Base-by-base conservation (phyloP, 1,140 invertebrate species). In the Dendrolimus punctatus region DNA sequence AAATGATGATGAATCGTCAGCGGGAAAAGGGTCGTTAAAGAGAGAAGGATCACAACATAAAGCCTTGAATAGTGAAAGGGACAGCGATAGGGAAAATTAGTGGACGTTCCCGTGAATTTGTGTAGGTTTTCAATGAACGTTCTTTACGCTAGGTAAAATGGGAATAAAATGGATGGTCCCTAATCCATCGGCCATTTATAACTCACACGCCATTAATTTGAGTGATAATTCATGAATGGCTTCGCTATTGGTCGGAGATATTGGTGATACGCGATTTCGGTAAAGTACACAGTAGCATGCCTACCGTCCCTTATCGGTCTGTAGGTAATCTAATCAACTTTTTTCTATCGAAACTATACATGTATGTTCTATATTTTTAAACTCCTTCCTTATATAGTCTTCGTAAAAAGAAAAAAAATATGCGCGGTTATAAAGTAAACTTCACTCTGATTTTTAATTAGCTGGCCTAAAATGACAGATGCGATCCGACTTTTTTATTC, bases 151-250 rank as follows among this genome's bases (percentile, higher is more conserved):
- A 81, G 80, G 78, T 82, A 85, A 84, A 82, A 82, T 81, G 78
- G 79, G 80, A 82, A 81, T 80, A 83, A 83, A 85, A 82, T 68
- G 76, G 78, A 80, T 78, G 73, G 74, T 39, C 59, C 75, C 70
- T 86, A 86, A 84, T 86, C 80, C 79, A 62, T 51, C 72, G 71
- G 73, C 80, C 80, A 85, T 85, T 82, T 85, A 85, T 82, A 85
- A 77, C 77, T 84, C 72, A 85, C 82, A 85, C 77, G 72, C 82
- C 82, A 85, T 85, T 84, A 85, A 85, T 82, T 85, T 80, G 74
- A 78, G 76, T 73, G 82, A 85, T 85, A 84, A 81, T 84, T 82
- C 67, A 66, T 72, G 66, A 64, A 66, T 68, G 58, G 72, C 69
- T 67, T 62, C 62, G 64, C 70, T 68, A 85, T 83, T 81, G 77